Base-by-base conservation (phyloP, 2,888 invertebrate genomes). In the Anodontia alba region DNA sequence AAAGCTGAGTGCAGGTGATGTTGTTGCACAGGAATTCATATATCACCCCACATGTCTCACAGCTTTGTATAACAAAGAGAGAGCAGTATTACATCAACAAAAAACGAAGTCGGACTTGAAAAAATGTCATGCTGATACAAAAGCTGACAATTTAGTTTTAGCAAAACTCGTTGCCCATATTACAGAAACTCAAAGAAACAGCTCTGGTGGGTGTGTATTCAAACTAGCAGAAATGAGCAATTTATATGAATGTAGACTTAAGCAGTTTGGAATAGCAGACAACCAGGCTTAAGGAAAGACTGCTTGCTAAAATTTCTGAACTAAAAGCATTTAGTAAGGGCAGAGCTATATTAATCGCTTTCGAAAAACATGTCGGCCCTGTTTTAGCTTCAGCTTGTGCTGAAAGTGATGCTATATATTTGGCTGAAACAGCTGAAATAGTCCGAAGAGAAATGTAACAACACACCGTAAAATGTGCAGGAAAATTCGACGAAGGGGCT, bases 1-100 rank as follows among this genome's bases (percentile, higher is more conserved):
- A n/a, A n/a, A n/a, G n/a, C n/a, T n/a, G n/a, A n/a, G n/a, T n/a
- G n/a, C 26, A 15, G 66, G 74, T 29, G 66, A 74, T 29, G 29
- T 74, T 23, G 29, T 74, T 8, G 74, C 74, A 3, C 57, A 62
- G 29, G 62, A 74, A 29, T 15, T 31, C 12, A 26, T 43, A 36
- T 74, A 74, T 29, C 74, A 74, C 29, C 10, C 62, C 2, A 62
- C 7, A 66, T 74, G 74, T 38, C 43, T 66, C 20, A 42, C 33
- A 17, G 5, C 38, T 8, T 29, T 74, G 26, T 74, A 74, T 20
- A 74, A 74, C 43, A 23, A 31, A 42, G 23, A 23, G 23, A 26
- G 66, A 29, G 29, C n/a, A n/a, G n/a, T n/a, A n/a, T n/a, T n/a
- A n/a, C n/a, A n/a, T n/a, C n/a, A n/a, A n/a, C n/a, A n/a, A n/a